These are phyloP conservation scores for Drosophila flavopinicola DNA, from an alignment of 2,888 invertebrate genomes.

Conservation along the genomic window DNA sequence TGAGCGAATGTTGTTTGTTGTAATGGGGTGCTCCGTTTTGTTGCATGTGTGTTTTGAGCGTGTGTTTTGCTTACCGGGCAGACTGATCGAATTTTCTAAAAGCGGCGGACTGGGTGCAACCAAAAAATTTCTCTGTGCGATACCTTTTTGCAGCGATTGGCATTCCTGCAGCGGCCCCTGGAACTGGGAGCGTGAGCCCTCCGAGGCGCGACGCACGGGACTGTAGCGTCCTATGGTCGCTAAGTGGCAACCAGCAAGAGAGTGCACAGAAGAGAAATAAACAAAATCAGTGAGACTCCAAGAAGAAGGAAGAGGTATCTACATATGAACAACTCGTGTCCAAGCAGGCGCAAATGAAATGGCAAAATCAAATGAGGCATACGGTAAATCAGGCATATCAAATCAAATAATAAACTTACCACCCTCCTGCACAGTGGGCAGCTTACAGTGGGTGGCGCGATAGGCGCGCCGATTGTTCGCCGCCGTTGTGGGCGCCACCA, in stretches of 20 bases:
- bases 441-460: constrained; percentile 82
- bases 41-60: not conserved
- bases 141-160: constrained; percentile 89
- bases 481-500: constrained; percentile 65
- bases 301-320: too few species aligned
- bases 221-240: constrained; percentile 88
- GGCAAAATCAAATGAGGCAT: constrained; percentile 1
- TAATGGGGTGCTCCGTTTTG: not conserved
- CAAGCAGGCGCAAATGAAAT: not conserved
- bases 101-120: constrained; percentile 84
- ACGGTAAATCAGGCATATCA: not conserved
- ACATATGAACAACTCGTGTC: too few species aligned
- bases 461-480: constrained; percentile 79
- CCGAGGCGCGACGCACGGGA: constrained; percentile 95
- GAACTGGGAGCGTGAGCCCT: constrained; percentile 86
- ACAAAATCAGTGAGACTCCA: constrained; percentile 26
- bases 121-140: constrained; percentile 84
- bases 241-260: constrained; percentile 41
- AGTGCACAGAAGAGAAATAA: not conserved
- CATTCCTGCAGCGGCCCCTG: constrained; percentile 91
- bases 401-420: constrained; percentile 85
- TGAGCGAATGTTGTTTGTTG: not conserved
- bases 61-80: constrained; percentile 82
- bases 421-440: constrained; percentile 91
- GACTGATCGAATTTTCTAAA: constrained; percentile 84